A percentile compares a stretch with the other conserved stretches of the same genome.
Evolutionary conservation across 2,113 vertebrate genomes (phyloP).

Genomic region (Tachysurus vachellii): DNA sequence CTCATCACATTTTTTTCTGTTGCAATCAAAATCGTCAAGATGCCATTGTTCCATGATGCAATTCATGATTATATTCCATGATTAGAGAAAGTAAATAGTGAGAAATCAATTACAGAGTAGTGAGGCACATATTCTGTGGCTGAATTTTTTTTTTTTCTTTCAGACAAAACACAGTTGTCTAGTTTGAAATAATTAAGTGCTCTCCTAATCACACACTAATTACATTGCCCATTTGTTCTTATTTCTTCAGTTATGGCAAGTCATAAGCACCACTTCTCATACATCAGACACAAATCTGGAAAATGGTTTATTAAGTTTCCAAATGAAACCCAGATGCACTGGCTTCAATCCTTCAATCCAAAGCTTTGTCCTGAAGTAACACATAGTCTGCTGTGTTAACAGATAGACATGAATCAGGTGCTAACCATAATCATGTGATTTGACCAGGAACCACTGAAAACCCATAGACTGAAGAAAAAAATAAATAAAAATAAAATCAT

Average conservation of each 20-base stretch:
- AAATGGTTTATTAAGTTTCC: conserved; percentile 8
- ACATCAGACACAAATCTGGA: not conserved
- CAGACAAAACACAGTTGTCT: conserved; percentile 63
- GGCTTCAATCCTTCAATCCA: not conserved
- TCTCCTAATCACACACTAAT: conserved; percentile 61
- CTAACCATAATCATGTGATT: not conserved
- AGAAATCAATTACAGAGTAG: conserved; percentile 60
- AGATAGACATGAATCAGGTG: conserved; percentile 18
- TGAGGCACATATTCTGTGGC: conserved; percentile 57
- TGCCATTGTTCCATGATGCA: conserved; percentile 37
- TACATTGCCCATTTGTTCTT: conserved; percentile 48
- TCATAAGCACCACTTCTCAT: not conserved
- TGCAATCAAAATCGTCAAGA: conserved; percentile 66
- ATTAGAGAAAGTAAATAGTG: conserved; percentile 68
- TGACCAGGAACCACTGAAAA: conserved; percentile 9
- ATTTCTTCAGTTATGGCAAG: conserved; percentile 46
- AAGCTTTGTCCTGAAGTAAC: not conserved
- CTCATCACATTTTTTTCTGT: conserved; percentile 11
- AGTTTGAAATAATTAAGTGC: conserved; percentile 62
- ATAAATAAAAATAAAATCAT: conserved; percentile 57
- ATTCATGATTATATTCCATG: conserved; percentile 67
- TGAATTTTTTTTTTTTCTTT: conserved; percentile 49
- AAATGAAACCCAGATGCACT: not conserved
- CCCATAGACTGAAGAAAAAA: not conserved
- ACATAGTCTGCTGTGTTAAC: not conserved